Evolutionary conservation across 2,888 invertebrate genomes (phyloP).

Genomic region (Rhagium mordax): DNA sequence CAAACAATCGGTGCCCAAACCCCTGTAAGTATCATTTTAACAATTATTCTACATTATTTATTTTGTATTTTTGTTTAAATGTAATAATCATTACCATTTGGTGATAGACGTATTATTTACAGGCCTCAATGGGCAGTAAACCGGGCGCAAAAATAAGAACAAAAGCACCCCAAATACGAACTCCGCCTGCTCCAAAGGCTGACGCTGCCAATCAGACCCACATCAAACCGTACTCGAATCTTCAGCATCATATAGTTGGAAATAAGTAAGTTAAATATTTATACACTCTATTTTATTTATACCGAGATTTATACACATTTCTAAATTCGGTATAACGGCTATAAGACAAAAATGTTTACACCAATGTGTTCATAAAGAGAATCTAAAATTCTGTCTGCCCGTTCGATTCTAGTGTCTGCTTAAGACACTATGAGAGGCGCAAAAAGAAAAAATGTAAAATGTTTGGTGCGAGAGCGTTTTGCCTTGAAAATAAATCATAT

Average conservation of each 20-base stretch:
- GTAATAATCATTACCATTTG: constrained; percentile 39
- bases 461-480: too few species aligned
- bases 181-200: constrained; percentile 82
- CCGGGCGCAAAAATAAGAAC: constrained; percentile 79
- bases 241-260: constrained; percentile 71
- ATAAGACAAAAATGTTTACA: too few species aligned
- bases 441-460: too few species aligned
- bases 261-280: constrained; percentile 69
- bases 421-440: too few species aligned
- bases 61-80: constrained; percentile 8
- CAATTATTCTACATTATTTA: background rate
- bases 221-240: constrained; percentile 72
- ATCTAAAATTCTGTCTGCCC: too few species aligned
- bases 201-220: constrained; percentile 83
- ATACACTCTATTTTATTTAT: background rate
- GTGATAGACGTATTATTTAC: constrained; percentile 45
- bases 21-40: constrained; percentile 67
- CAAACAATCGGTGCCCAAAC: constrained; percentile 79
- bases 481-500: too few species aligned
- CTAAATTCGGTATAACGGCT: too few species aligned
- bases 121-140: constrained; percentile 70
- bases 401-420: too few species aligned
- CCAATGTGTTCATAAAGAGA: too few species aligned
- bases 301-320: background rate
- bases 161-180: constrained; percentile 77